Evolutionary conservation across 1,140 invertebrate genomes (phyloP), one percentile per base, ranked within the genome.

Genomic region (Asbolus verrucosus): DNA sequence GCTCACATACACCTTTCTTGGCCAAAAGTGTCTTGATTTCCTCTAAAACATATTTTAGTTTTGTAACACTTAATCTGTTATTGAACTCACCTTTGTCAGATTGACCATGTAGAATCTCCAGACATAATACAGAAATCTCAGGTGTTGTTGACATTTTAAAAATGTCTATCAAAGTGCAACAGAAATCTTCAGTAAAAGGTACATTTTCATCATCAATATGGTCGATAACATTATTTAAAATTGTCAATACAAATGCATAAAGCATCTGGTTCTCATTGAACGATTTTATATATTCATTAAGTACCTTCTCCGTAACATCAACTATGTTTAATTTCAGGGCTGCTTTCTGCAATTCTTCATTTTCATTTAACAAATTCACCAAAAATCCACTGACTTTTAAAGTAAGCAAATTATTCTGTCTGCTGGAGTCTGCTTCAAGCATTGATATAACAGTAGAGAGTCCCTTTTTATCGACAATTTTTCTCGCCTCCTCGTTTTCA

Each of bases 311-410:
- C 6, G 86, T 71, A 62, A 90, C 82, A 31, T 89, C 84, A 68
- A 93, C 83, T n/a, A 92, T 83, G 18, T 88, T 86, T 61, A 85
- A 84, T 71, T 92, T 86, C 61, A 94, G 81, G 33, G 90, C 87
- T 76, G 87, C 80, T 73, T 87, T 85, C 41, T 89, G 85, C 46
- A 89, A 83, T 65, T 87, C 85, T 79, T 90, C 87, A 77, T 92
- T 90, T 15, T 88, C 90, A 59, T 92, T 88, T 36, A 93, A 85
- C 78, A 93, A 89, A 82, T 95, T 96, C 6, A 94, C 85, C 6
- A 96, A 82, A 70, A 92, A 88, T 15, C 91, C 91, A 72, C 87
- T 72, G 9, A 67, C 69, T 74, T 78, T 78, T 13, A 67, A 67
- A 0, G 70, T 72, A 9, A 77, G 41, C 13, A 46, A 36, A 61